Evolutionary conservation across 2,888 invertebrate genomes (phyloP).

Genomic region (Zygothrica quintamaculata): DNA sequence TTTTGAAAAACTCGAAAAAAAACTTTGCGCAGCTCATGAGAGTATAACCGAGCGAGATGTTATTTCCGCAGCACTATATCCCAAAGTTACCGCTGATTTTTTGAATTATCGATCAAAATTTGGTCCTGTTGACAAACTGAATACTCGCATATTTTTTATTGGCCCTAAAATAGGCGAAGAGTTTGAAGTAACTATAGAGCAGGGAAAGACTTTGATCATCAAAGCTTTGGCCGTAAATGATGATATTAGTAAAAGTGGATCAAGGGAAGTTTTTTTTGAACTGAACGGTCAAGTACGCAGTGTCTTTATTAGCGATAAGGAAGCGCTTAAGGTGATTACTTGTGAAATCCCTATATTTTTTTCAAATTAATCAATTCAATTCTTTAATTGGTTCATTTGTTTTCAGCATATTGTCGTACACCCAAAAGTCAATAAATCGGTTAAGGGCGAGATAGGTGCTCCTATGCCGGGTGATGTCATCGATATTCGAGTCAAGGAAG

Average conservation of each 20-base stretch:
- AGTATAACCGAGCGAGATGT: conserved; percentile 92
- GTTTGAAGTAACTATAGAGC: conserved; percentile 96
- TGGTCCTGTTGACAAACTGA: conserved; percentile 98
- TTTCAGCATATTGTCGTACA: conserved; percentile 94
- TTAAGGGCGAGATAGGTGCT: conserved; percentile 96
- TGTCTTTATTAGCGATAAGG: conserved; percentile 96
- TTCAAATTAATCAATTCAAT: neutral
- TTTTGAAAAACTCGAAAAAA: conserved; percentile 91
- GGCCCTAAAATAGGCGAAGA: conserved; percentile 95
- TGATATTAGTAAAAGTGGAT: conserved; percentile 94
- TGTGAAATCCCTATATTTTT: no score
- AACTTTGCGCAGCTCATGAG: conserved; percentile 90
- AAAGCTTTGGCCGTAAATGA: conserved; percentile 97
- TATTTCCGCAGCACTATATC: conserved; percentile 98
- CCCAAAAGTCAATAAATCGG: conserved; percentile 96
- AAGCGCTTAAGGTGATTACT: conserved; percentile 87
- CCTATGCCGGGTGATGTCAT: conserved; percentile 99
- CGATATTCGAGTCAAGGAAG: conserved; percentile 95
- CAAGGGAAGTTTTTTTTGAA: conserved; percentile 99
- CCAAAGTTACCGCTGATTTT: conserved; percentile 95
- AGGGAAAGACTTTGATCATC: conserved; percentile 97
- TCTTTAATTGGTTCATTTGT: neutral
- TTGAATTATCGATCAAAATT: conserved; percentile 93
- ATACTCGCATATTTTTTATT: conserved; percentile 96
- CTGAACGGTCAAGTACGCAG: conserved; percentile 98